A percentile compares a stretch with the other conserved stretches of the same genome.
phyloP scores from a whole-genome alignment of 2,113 vertebrate genomes.

The Thermophis baileyi region DNA sequence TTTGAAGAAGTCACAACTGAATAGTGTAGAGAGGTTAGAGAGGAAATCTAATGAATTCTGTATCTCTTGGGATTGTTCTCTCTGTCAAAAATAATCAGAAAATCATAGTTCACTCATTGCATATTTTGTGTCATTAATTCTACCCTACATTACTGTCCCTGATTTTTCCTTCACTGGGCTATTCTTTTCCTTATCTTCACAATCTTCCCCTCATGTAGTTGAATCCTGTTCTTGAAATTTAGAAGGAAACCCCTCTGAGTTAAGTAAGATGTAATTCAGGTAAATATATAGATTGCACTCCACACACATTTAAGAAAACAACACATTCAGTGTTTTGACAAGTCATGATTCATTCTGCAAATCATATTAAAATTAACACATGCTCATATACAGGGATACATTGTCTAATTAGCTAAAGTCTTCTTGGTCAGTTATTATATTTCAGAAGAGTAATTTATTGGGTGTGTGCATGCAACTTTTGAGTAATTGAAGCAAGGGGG shows the following conservation, averaged over 20 bases:
- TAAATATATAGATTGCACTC: neutral
- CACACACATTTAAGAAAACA: neutral
- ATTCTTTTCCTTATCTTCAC: neutral
- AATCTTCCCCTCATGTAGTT: neutral
- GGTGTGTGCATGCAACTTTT: neutral
- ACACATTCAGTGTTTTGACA: neutral
- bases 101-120: neutral
- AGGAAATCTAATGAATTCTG: neutral
- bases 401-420: neutral
- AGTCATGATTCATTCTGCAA: neutral
- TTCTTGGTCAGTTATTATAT: neutral
- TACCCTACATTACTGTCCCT: neutral
- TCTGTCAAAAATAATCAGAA: neutral
- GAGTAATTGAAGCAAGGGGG: neutral
- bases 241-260: neutral
- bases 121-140: neutral
- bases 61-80: neutral
- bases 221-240: neutral
- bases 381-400: rapidly evolving
- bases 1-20: neutral
- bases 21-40: neutral
- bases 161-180: neutral
- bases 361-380: neutral
- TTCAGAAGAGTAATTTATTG: neutral
- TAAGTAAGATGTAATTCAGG: neutral